Evolutionary conservation across 1,140 invertebrate species (phyloP).

Genomic region (Olivierus martensii): DNA sequence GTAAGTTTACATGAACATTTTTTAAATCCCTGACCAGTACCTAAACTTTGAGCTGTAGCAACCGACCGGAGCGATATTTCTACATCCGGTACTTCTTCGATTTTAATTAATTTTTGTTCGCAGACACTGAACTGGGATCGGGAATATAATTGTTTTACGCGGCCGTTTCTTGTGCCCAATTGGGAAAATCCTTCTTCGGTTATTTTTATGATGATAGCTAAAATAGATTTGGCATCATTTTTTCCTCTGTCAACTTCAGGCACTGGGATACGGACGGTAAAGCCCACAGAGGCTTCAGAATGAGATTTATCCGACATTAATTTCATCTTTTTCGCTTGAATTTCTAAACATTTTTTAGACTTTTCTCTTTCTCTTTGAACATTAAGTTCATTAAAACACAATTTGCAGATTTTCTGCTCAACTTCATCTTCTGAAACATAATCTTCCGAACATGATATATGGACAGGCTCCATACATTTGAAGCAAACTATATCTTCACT

Average conservation of each 20-base stretch:
- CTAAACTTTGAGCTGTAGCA: constrained; percentile 16
- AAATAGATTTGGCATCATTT: constrained; percentile 6
- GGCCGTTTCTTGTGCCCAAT: constrained; percentile 4
- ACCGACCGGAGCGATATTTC: constrained; percentile 15
- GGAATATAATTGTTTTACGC: constrained; percentile 6
- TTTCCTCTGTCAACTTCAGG: constrained; percentile 8
- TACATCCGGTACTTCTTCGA: constrained; percentile 17
- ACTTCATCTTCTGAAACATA: constrained; percentile 6
- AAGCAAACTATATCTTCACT: constrained; percentile 10
- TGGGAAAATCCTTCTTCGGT: constrained; percentile 6
- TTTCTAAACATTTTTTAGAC: constrained; percentile 6
- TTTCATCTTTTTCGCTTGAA: too few relatives aligned
- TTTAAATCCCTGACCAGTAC: too few relatives aligned
- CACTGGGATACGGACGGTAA: background rate
- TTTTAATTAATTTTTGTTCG: constrained; percentile 15
- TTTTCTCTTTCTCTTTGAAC: constrained; percentile 6
- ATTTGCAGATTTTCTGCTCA: constrained; percentile 5
- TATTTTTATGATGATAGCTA: constrained; percentile 8
- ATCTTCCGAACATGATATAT: constrained; percentile 6
- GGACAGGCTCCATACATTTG: constrained; percentile 5
- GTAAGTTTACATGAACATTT: too few relatives aligned
- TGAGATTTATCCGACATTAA: too few relatives aligned
- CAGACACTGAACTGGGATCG: constrained; percentile 13
- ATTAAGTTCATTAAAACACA: constrained; percentile 7
- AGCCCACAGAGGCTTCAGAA: too few relatives aligned